Percentiles rank a stretch among this genome's conserved stretches.
phyloP scores from a whole-genome alignment of 2,113 vertebrate genomes.

The Stigmatopora nigra region DNA sequence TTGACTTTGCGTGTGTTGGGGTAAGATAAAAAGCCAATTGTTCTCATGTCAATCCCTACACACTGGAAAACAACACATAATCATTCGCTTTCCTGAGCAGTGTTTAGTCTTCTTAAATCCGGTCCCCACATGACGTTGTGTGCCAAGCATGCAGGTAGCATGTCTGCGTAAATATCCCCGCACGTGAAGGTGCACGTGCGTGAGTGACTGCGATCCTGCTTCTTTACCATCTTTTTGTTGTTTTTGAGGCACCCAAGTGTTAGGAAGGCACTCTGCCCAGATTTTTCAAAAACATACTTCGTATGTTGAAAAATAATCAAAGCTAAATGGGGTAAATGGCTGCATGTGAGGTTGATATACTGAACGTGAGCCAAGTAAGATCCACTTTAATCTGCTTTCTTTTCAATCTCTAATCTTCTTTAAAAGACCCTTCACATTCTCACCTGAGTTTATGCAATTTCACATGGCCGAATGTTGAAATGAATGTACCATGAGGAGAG shows the following conservation, averaged over 20 bases:
- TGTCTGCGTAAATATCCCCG: conserved; percentile 14
- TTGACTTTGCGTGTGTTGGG: background rate
- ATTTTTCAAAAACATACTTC: background rate
- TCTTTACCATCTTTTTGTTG: background rate
- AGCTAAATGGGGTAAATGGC: conserved; percentile 2
- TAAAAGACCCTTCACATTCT: conserved; percentile 15
- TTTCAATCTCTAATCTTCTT: conserved; percentile 34
- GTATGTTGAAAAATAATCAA: background rate
- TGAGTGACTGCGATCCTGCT: background rate
- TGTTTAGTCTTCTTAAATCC: conserved; percentile 36
- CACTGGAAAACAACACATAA: conserved; percentile 21
- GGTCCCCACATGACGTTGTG: conserved; percentile 18
- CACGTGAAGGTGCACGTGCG: conserved; percentile 24
- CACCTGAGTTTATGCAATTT: background rate
- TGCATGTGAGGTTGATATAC: conserved; percentile 3
- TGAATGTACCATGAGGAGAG: background rate
- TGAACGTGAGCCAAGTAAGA: conserved; percentile 26
- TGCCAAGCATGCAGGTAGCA: conserved; percentile 11
- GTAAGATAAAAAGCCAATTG: background rate
- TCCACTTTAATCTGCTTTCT: conserved; percentile 32
- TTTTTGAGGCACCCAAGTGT: background rate
- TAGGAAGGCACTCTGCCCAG: background rate
- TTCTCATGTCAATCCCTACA: background rate
- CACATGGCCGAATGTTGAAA: background rate
- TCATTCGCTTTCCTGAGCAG: conserved; percentile 27